Evolutionary conservation across 2,888 invertebrate species (phyloP).

Genomic region (Bellardia pandia): DNA sequence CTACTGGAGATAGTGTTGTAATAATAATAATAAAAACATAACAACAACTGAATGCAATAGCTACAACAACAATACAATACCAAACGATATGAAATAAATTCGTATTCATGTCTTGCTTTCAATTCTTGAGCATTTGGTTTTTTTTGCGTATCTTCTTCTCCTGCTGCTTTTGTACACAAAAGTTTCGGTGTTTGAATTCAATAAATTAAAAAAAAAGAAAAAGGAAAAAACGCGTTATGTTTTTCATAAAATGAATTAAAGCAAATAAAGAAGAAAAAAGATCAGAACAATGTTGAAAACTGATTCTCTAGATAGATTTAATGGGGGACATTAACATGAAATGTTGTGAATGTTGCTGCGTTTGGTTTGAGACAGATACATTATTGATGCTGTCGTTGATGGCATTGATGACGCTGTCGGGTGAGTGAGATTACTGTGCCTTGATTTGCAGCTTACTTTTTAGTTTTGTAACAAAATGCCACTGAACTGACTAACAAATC

Average conservation of each 20-base stretch:
- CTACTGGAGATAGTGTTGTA: slow-evolving; percentile 52
- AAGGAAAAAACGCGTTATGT: slow-evolving; percentile 36
- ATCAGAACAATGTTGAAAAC: slow-evolving; percentile 10
- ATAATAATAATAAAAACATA: slow-evolving; percentile 40
- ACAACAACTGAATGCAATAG: slow-evolving; percentile 39
- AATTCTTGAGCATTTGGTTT: slow-evolving; percentile 54
- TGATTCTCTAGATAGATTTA: slow-evolving; percentile 6
- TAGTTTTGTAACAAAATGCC: neutral
- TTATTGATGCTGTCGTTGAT: slow-evolving; percentile 18
- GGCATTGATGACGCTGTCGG: neutral
- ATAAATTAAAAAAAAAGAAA: neutral
- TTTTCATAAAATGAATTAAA: slow-evolving; percentile 30
- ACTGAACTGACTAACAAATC: slow-evolving; percentile 4
- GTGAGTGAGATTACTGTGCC: neutral
- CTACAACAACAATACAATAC: slow-evolving; percentile 10
- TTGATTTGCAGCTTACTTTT: neutral
- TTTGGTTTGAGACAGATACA: neutral
- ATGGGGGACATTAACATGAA: neutral
- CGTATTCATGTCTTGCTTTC: slow-evolving; percentile 65
- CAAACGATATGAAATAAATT: slow-evolving; percentile 40
- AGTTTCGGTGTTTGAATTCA: slow-evolving; percentile 18
- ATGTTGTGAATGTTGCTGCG: neutral
- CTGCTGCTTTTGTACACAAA: neutral
- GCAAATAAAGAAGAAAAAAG: neutral
- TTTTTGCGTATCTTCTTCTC: slow-evolving; percentile 33